These are phyloP conservation scores for Acrocephalus scirpaceus DNA, from an alignment of 2,797 vertebrate species.

Conservation along the genomic window DNA sequence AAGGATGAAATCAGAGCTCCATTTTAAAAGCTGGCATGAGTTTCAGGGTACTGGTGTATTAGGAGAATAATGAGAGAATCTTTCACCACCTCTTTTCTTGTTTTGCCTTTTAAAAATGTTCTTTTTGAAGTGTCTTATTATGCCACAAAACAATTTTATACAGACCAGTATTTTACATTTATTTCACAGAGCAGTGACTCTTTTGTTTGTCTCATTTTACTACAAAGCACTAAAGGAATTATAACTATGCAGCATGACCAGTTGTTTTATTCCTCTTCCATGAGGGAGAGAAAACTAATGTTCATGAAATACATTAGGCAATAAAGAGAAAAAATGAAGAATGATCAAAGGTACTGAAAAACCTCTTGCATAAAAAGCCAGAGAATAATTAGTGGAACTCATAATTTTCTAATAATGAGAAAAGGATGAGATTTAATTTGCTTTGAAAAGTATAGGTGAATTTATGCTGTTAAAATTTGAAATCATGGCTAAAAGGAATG, in stretches of 20 bases:
- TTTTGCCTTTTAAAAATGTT: not conserved
- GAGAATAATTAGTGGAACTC: not conserved
- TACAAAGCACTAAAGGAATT: not conserved
- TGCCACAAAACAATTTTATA: not conserved
- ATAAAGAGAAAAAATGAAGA: slow-evolving; percentile 16
- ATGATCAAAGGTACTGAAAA: not conserved
- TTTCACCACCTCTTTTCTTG: not conserved
- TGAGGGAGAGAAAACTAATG: not conserved
- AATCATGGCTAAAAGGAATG: not conserved
- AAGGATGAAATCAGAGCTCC: not conserved
- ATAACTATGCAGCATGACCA: not conserved
- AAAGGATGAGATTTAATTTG: not conserved
- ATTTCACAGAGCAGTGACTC: not conserved
- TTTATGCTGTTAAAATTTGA: not conserved
- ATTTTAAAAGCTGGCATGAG: not conserved
- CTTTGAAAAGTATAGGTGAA: not conserved
- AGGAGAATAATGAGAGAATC: not conserved
- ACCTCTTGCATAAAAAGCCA: not conserved
- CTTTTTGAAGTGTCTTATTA: not conserved
- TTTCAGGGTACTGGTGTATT: not conserved
- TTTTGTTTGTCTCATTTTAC: not conserved
- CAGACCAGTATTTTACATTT: not conserved
- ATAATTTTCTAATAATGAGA: not conserved
- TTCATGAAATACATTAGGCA: not conserved
- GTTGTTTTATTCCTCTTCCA: not conserved